These are phyloP conservation scores for Helarctos malayanus DNA, from an alignment of 2,797 vertebrate species.

Conservation along the genomic window DNA sequence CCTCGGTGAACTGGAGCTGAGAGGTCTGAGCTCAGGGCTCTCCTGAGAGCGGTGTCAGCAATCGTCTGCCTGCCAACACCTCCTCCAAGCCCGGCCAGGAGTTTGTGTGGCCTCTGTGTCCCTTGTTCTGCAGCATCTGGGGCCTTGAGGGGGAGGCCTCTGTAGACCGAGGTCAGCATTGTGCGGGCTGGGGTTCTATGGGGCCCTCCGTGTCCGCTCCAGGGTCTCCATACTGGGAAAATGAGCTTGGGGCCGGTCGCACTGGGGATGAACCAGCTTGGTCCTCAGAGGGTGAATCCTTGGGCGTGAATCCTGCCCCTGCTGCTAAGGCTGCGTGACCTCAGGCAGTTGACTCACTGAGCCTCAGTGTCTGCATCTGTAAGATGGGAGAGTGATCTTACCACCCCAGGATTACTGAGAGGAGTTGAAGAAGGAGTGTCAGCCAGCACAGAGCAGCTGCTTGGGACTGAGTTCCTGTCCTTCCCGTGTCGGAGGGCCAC, in stretches of 20 bases:
- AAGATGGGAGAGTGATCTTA: neutral
- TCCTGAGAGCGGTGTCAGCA: neutral
- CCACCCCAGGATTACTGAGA: neutral
- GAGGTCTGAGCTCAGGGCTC: neutral
- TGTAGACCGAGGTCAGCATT: neutral
- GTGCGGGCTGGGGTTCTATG: neutral
- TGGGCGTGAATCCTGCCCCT: neutral
- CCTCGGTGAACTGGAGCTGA: neutral
- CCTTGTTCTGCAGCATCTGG: neutral
- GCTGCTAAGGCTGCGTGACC: neutral
- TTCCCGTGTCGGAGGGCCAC: neutral
- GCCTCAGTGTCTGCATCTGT: neutral
- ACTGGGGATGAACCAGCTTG: neutral
- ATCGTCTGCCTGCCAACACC: neutral
- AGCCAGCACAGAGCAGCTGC: neutral
- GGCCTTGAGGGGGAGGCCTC: neutral
- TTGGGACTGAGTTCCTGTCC: neutral
- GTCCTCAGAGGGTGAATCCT: neutral
- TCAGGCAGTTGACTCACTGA: neutral
- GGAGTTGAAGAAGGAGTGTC: neutral
- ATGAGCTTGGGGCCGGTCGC: neutral
- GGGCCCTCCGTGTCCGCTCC: neutral
- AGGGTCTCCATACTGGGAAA: neutral
- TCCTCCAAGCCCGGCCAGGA: neutral
- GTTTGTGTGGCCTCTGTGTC: neutral